These are phyloP conservation scores for Gracilinanus agilis DNA, from an alignment of 2,113 vertebrate species.

Conservation along the genomic window DNA sequence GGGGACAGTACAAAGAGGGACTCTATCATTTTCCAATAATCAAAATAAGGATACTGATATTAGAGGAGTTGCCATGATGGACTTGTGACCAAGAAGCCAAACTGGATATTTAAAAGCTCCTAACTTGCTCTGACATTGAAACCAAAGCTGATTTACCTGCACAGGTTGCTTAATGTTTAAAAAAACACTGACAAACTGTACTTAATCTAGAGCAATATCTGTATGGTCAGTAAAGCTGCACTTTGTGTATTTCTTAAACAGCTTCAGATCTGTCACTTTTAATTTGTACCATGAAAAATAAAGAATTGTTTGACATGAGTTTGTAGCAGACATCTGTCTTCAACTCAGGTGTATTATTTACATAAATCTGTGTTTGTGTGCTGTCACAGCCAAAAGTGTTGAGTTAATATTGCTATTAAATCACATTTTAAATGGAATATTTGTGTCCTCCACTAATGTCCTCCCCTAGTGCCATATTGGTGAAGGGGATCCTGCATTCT, in stretches of 20 bases:
- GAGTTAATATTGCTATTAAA: slow-evolving; percentile 11
- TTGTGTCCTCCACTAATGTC: neutral
- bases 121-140: slow-evolving; percentile 94
- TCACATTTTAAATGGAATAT: neutral
- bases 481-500: neutral
- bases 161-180: slow-evolving; percentile 94
- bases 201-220: slow-evolving; percentile 99
- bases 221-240: slow-evolving; percentile 99
- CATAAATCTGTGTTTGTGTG: slow-evolving; percentile 68
- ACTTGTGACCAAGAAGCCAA: slow-evolving; percentile 89
- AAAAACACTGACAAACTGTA: slow-evolving; percentile 90
- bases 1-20: slow-evolving; percentile 80
- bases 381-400: slow-evolving; percentile 43
- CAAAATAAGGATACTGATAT: slow-evolving; percentile 41
- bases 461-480: neutral
- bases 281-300: slow-evolving; percentile 99
- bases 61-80: slow-evolving; percentile 81
- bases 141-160: slow-evolving; percentile 99
- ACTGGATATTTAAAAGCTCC: slow-evolving; percentile 88
- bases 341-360: slow-evolving; percentile 79
- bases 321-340: slow-evolving; percentile 80
- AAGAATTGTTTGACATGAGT: slow-evolving; percentile 99
- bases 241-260: slow-evolving; percentile 99
- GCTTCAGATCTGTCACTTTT: slow-evolving; percentile 99
- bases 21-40: slow-evolving; percentile 76